Percentiles rank a stretch among this genome's conserved stretches.
These are phyloP conservation scores for Troides aeacus DNA, from an alignment of 2,888 invertebrate species.

Conservation along the genomic window DNA sequence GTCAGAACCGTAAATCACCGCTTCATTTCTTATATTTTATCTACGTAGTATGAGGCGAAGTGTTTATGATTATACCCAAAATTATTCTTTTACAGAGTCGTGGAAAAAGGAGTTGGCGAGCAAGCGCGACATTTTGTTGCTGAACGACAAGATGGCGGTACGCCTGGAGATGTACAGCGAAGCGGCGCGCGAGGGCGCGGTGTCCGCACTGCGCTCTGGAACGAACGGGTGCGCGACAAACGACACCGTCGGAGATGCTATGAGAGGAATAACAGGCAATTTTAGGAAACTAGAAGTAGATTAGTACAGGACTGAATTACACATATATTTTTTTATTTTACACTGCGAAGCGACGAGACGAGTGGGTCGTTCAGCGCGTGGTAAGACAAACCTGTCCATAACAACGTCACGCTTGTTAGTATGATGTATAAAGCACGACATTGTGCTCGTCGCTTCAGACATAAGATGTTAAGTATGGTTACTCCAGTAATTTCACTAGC, in stretches of 20 bases:
- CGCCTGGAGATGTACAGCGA: conserved; percentile 84
- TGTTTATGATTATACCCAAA: too few species aligned
- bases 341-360: too few species aligned
- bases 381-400: too few species aligned
- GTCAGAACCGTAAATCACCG: too few species aligned
- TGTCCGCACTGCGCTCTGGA: conserved; percentile 84
- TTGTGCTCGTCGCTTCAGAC: too few species aligned
- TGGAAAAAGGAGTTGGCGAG: conserved; percentile 85
- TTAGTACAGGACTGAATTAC: conserved; percentile 48
- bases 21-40: too few species aligned
- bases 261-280: conserved; percentile 86
- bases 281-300: conserved; percentile 90
- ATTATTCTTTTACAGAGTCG: conserved; percentile 65
- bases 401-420: too few species aligned
- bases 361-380: too few species aligned
- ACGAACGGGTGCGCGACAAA: conserved; percentile 80
- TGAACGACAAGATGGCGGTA: conserved; percentile 86
- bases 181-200: conserved; percentile 86
- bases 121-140: conserved; percentile 80
- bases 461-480: too few species aligned
- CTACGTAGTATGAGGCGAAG: too few species aligned
- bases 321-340: background rate
- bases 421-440: too few species aligned
- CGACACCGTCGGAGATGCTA: conserved; percentile 83
- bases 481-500: too few species aligned